Conservation (phyloP, 2,888 invertebrate species). For the Apocheima hispidaria region DNA sequence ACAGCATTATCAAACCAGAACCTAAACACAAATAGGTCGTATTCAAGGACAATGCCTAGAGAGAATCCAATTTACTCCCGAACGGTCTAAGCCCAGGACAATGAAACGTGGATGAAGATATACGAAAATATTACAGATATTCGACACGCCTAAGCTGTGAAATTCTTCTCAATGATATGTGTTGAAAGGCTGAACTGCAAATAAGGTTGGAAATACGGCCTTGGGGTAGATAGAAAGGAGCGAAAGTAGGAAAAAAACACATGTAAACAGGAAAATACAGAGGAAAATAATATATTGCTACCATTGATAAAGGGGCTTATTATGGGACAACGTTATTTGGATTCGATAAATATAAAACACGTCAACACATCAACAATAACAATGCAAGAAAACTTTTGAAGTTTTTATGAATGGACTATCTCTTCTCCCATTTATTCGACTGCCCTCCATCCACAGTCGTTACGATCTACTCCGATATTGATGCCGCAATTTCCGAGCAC, state of each 20-base stretch:
- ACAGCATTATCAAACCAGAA: not conserved
- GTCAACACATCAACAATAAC: not conserved
- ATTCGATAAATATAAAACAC: not conserved
- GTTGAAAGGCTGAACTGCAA: slow-evolving; percentile 11
- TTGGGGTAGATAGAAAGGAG: slow-evolving; percentile 5
- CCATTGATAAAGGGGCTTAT: not conserved
- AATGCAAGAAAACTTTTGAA: not conserved
- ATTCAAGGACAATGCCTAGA: slow-evolving; percentile 8
- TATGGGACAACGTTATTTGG: not conserved
- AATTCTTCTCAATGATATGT: slow-evolving; percentile 25
- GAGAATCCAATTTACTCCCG: slow-evolving; percentile 25
- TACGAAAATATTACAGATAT: slow-evolving; percentile 22
- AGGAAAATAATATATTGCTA: slow-evolving; percentile 5
- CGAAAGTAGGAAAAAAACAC: slow-evolving; percentile 4
- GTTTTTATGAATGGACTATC: slow-evolving; percentile 5
- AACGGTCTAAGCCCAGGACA: slow-evolving; percentile 25
- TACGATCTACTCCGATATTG: slow-evolving; percentile 26
- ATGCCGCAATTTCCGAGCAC: slow-evolving; percentile 22
- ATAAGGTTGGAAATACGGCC: slow-evolving; percentile 5
- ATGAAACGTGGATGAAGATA: slow-evolving; percentile 22
- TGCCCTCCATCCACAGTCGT: slow-evolving; percentile 9
- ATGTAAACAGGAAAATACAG: slow-evolving; percentile 9
- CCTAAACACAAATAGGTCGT: slow-evolving; percentile 17
- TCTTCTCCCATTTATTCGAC: slow-evolving; percentile 15
- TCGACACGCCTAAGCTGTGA: slow-evolving; percentile 13